phyloP scores from a whole-genome alignment of 2,113 vertebrate species.

The Phalacrocorax brasilianus region DNA sequence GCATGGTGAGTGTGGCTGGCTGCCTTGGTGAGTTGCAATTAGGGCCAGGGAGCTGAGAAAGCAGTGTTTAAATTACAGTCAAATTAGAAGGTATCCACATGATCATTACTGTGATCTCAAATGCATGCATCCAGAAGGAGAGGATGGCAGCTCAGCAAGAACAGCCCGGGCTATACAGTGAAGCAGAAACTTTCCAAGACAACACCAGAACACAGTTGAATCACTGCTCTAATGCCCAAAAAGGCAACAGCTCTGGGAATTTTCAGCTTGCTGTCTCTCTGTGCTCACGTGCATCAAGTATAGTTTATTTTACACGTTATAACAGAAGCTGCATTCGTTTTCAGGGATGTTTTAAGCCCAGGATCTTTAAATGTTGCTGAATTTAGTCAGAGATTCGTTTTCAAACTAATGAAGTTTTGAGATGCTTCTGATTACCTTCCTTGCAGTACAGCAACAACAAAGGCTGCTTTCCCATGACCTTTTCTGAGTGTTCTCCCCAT shows the following conservation, averaged over 20 bases:
- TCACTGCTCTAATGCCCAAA: not conserved
- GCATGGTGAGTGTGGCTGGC: not conserved
- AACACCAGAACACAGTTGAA: not conserved
- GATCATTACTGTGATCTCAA: constrained; percentile 46
- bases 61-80: constrained; percentile 52
- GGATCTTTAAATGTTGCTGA: not conserved
- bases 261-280: not conserved
- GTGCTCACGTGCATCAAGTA: not conserved
- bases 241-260: not conserved
- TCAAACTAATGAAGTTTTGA: not conserved
- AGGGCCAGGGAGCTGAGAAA: constrained; percentile 43
- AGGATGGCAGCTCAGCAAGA: constrained; percentile 39
- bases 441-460: not conserved
- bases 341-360: not conserved
- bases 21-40: constrained; percentile 25
- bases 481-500: not conserved
- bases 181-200: not conserved
- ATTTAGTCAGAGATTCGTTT: not conserved
- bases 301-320: not conserved
- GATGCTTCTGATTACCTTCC: not conserved
- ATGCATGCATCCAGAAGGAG: constrained; percentile 29
- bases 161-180: not conserved
- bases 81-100: constrained; percentile 45
- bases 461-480: not conserved
- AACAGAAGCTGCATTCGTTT: not conserved